Conservation (phyloP, 2,797 vertebrate genomes). For the Sebastes wilsoni region DNA sequence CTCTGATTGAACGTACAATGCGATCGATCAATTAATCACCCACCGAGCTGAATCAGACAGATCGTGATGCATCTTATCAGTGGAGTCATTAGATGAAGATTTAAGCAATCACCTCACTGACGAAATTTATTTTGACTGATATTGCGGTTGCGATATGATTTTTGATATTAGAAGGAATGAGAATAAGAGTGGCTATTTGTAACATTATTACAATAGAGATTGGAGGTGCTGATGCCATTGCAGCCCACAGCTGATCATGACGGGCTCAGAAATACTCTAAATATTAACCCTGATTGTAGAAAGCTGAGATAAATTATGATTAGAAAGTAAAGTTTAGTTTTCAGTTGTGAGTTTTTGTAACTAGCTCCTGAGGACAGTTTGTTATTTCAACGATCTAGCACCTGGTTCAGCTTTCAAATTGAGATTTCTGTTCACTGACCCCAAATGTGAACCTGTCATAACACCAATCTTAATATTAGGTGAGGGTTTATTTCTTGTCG, state of each 20-base stretch:
- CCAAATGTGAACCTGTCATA: background rate
- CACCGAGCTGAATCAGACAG: conserved; percentile 3
- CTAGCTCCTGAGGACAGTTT: background rate
- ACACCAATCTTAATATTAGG: background rate
- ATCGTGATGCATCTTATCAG: background rate
- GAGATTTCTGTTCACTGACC: background rate
- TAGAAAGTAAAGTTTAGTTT: background rate
- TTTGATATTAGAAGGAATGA: accelerated
- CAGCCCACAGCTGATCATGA: background rate
- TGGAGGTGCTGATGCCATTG: background rate
- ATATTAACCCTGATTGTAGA: background rate
- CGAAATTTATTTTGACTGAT: background rate
- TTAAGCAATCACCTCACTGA: background rate
- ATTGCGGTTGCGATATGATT: no score
- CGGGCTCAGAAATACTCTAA: background rate
- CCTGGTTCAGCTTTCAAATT: background rate
- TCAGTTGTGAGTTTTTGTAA: background rate
- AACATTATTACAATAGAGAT: background rate
- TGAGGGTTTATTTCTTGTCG: background rate
- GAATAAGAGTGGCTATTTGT: background rate
- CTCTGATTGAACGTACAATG: background rate
- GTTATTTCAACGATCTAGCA: background rate
- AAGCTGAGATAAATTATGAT: background rate
- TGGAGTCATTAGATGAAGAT: background rate
- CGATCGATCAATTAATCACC: background rate